Conservation (phyloP, 2,113 vertebrate species). For the Gnathonemus longibarbis region DNA sequence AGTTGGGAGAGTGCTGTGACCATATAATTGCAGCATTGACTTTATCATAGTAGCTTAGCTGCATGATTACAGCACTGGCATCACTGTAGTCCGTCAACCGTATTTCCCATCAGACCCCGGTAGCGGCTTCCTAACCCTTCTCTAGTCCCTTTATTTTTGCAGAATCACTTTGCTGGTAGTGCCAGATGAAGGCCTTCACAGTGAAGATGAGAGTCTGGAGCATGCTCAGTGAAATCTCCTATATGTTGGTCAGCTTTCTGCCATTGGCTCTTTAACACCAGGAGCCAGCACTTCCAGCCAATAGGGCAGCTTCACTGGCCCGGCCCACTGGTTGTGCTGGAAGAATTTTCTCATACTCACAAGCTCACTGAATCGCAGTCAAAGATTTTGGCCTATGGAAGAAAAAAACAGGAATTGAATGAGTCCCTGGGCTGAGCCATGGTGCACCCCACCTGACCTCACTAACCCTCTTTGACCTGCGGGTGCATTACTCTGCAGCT, state of each 20-base stretch:
- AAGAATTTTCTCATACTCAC: not conserved
- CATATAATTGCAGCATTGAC: not conserved
- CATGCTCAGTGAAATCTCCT: not conserved
- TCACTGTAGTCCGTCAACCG: not conserved
- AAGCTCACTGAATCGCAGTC: not conserved
- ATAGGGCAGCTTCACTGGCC: not conserved
- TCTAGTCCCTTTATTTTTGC: not conserved
- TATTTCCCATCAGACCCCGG: not conserved
- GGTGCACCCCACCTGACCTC: slow-evolving; percentile 5
- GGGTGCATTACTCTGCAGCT: not conserved
- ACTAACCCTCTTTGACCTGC: not conserved
- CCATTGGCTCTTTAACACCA: not conserved
- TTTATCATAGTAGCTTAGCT: not conserved
- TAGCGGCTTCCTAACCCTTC: not conserved
- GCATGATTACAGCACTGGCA: not conserved
- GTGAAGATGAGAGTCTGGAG: not conserved
- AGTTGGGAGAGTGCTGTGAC: not conserved
- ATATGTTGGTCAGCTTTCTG: not conserved
- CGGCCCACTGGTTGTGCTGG: not conserved
- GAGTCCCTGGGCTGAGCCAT: not conserved
- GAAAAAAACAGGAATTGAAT: not conserved
- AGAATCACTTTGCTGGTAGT: not conserved
- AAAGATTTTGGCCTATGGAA: not conserved
- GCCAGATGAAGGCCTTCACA: not conserved
- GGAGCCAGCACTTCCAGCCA: not conserved